A percentile compares a stretch with the other conserved stretches of the same genome.
These are phyloP conservation scores for Apus apus DNA, from an alignment of 2,113 vertebrate species.

Conservation along the genomic window DNA sequence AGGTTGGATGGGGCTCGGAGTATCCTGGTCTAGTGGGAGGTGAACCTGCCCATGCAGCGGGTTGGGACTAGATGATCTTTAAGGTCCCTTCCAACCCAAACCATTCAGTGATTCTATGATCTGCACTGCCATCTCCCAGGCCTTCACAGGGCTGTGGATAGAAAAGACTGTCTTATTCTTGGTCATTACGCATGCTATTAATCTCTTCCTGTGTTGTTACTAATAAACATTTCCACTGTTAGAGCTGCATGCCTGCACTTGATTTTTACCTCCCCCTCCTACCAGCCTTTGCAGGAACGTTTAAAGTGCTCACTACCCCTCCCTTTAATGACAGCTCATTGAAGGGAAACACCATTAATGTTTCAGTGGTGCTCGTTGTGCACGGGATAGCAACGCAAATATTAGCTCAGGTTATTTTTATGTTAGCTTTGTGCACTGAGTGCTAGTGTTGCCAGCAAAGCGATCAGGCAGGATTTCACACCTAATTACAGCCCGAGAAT, in stretches of 20 bases:
- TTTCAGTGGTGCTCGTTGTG: neutral
- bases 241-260: neutral
- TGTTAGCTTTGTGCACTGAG: neutral
- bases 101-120: no score
- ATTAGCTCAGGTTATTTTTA: neutral
- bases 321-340: neutral
- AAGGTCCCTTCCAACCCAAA: no score
- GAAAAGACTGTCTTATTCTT: neutral
- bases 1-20: no score
- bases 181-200: neutral
- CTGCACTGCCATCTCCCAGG: neutral
- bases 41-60: no score
- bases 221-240: neutral
- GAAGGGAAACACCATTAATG: neutral
- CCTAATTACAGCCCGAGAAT: neutral
- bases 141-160: neutral
- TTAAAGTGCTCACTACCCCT: neutral
- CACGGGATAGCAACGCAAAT: neutral
- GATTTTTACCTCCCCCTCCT: fast-evolving
- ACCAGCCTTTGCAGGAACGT: neutral
- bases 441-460: neutral
- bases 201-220: neutral
- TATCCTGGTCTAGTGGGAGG: no score
- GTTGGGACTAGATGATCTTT: no score
- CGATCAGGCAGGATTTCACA: neutral